phyloP scores from a whole-genome alignment of 2,888 invertebrate species.

The Marasmarcha lunaedactyla region DNA sequence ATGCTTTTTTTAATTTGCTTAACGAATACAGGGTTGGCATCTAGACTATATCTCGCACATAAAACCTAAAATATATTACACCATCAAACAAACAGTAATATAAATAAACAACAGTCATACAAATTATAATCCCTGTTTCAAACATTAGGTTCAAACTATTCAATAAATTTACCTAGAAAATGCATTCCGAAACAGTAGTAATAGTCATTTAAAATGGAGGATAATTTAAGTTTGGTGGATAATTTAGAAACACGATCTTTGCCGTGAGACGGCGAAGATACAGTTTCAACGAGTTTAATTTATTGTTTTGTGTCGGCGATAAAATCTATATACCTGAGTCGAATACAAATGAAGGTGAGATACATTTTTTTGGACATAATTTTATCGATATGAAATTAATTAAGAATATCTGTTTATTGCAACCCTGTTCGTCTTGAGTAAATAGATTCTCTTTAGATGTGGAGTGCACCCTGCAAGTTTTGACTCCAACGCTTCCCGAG shows the following conservation, averaged over 20 bases:
- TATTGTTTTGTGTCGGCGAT: neutral
- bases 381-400: too few relatives aligned
- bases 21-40: conserved; percentile 8
- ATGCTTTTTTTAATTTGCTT: conserved; percentile 19
- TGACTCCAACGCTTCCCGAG: conserved; percentile 56
- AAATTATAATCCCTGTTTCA: too few relatives aligned
- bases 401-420: too few relatives aligned
- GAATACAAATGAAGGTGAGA: neutral
- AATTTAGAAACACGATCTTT: neutral
- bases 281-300: neutral
- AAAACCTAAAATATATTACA: too few relatives aligned
- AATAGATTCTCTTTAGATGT: too few relatives aligned
- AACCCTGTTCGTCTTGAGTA: too few relatives aligned
- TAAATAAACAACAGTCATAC: too few relatives aligned
- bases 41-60: too few relatives aligned
- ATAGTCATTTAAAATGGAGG: neutral
- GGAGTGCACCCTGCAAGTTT: conserved; percentile 40
- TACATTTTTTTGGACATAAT: too few relatives aligned
- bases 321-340: conserved; percentile 1
- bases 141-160: too few relatives aligned
- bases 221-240: neutral
- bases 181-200: neutral
- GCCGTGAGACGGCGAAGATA: neutral
- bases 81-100: too few relatives aligned
- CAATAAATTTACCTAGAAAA: too few relatives aligned